Base-by-base conservation (phyloP, 92 coral and sea anemone species). In the Epizoanthus scotinus region DNA sequence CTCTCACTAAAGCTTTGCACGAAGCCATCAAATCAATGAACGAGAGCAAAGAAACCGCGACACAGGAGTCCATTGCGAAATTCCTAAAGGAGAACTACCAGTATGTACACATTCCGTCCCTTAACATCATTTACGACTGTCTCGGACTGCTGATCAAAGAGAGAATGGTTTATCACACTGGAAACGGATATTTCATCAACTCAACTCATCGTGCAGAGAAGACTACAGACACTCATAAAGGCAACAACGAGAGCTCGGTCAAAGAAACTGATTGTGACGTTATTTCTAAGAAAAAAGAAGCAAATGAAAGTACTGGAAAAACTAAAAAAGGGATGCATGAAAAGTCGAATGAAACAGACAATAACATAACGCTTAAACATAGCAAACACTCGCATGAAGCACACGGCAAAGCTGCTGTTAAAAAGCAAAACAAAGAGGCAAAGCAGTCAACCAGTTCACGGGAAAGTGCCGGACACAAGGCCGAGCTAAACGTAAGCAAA, bases 1-100 rank as follows among this genome's bases (percentile, higher is more conserved):
- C 99, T 7, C 86, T 96, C 31, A 91, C 94, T 2, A 92, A 87
- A 63, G 94, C 99, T 10, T 74, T 96, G 28, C 69, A 87, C 73
- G 98, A 91, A 78, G 92, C 97, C 15, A 91, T 96, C 59, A 77
- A 89, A 8, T 87, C 96, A 3, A 84, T 96, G 29, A 96, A 96
- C 73, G 86, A 79, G 69, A 91, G 84, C 79, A 84, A 87, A 36
- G 68, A 89, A 8, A 74, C 89, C 0, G 92, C 97, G 8, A 90
- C 94, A 3, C 90, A 89, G 49, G 87, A 93, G 66, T 81, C 94
- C 28, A 92, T 93, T 25, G 86, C 82, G 10, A 91, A 90, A 36
- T 81, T 85, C 82, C 90, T 93, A 6, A 88, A 89, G 1, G 88
- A 86, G 25, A 90, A 93, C 10, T 93, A 93, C 67, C 97, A 93